Evolutionary conservation across 2,113 vertebrate species (phyloP), one percentile per base, ranked within the genome.

Genomic region (Rhabdornis inornatus): DNA sequence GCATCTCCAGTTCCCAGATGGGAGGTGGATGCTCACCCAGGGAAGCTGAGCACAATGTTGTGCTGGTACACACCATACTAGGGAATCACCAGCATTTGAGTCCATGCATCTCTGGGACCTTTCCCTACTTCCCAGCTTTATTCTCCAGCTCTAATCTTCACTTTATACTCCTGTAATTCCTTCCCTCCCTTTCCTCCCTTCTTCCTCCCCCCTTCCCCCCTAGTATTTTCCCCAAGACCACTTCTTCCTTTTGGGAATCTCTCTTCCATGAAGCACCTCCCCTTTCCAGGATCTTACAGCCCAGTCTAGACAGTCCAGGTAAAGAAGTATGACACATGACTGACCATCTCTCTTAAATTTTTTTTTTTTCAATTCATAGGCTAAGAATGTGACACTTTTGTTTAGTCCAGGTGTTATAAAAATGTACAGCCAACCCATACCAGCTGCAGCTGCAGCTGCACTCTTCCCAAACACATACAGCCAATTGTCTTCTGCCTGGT

Each of bases 1-100:
- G 2, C 2, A 0, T 56, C n/a, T 80, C 44, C 53, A 42, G n/a
- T 23, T 9, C 25, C 31, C 33, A 33, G 1, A 3, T 1, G 1
- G 7, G 16, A 50, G 4, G 16, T 20, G 30, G 16, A 17, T 23
- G 13, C 2, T 60, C n/a, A 30, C 18, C 3, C 31, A 21, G 28
- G 6, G 15, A 78, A 44, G 17, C 2, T 31, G 19, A 19, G 9
- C 25, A 76, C 44, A 65, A 71, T 31, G 9, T 13, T 59, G 2
- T n/a, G 45, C 5, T 7, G 3, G 11, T 31, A 19, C 0, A 1
- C 22, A 15, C 12, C 5, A 4, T 25, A 28, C 11, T 49, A 53
- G 37, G 7, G 2, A 13, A 61, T 56, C 40, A 49, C 11, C 44
- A 81, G 7, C 8, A 21, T 59, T 30, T 52, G 8, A 52, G 22